These are phyloP conservation scores for Silurus lanzhouensis DNA, from an alignment of 2,797 vertebrate species.

Conservation along the genomic window DNA sequence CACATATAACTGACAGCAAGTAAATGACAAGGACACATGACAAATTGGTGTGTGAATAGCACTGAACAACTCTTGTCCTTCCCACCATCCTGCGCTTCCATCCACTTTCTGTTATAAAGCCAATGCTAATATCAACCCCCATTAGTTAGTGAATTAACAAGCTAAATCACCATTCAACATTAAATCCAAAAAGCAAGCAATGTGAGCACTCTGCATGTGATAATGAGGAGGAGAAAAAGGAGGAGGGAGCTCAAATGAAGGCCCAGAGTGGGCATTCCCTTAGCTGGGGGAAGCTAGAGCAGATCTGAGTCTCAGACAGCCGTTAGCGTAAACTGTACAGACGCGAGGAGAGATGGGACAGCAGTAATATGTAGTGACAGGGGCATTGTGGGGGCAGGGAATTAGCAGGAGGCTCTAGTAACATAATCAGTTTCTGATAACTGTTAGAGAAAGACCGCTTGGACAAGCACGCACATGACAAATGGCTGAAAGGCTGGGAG, in stretches of 20 bases:
- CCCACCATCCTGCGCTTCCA: not conserved
- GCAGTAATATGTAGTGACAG: slow-evolving; percentile 54
- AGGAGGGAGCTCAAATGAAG: not conserved
- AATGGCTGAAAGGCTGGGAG: slow-evolving; percentile 29
- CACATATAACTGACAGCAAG: slow-evolving; percentile 12
- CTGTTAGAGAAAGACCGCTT: slow-evolving; percentile 29
- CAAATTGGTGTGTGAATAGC: slow-evolving; percentile 19
- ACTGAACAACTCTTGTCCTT: not conserved
- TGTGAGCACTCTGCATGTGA: not conserved
- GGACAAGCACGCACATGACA: slow-evolving; percentile 21
- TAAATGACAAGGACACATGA: slow-evolving; percentile 11
- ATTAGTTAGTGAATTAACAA: not conserved
- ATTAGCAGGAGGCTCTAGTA: slow-evolving; percentile 24
- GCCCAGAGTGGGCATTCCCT: not conserved
- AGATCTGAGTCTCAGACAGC: slow-evolving; percentile 40
- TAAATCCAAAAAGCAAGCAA: not conserved
- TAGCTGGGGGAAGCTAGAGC: slow-evolving; percentile 10
- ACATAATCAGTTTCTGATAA: slow-evolving; percentile 48
- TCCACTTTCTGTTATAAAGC: not conserved
- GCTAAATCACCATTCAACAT: not conserved
- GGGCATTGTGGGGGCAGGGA: slow-evolving; percentile 9
- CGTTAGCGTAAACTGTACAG: slow-evolving; percentile 48
- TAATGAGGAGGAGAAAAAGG: not conserved
- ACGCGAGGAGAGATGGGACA: not conserved
- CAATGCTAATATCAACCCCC: not conserved